A percentile compares a stretch with the other conserved stretches of the same genome.
phyloP scores from a whole-genome alignment of 2,113 vertebrate species.

The Crotalus tigris region DNA sequence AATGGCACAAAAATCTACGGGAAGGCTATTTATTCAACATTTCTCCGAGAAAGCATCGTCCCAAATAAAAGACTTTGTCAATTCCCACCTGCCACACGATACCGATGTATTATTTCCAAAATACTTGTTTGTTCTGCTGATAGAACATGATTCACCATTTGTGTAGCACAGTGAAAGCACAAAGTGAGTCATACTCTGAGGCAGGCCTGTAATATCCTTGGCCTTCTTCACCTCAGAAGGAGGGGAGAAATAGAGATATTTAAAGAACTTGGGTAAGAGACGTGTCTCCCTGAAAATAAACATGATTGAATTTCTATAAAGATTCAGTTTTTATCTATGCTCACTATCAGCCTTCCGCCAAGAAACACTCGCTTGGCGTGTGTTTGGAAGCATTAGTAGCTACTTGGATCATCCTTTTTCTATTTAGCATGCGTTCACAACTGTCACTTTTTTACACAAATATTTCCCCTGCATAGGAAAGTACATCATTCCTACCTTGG shows the following conservation, averaged over 20 bases:
- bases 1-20: background rate
- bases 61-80: slow-evolving; percentile 30
- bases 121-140: slow-evolving; percentile 49
- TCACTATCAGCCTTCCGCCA: background rate
- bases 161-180: slow-evolving; percentile 40
- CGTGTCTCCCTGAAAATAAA: background rate
- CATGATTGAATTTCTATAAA: background rate
- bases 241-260: slow-evolving; percentile 22
- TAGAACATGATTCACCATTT: slow-evolving; percentile 49
- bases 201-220: slow-evolving; percentile 45
- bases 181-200: slow-evolving; percentile 50
- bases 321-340: background rate
- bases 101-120: slow-evolving; percentile 43
- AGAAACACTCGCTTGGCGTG: too few species aligned
- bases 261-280: background rate
- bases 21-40: background rate
- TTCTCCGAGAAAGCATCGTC: slow-evolving; percentile 23
- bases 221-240: slow-evolving; percentile 35
- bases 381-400: background rate
- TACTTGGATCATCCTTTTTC: background rate
- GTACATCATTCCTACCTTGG: background rate
- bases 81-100: background rate
- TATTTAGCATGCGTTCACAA: background rate
- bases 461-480: background rate
- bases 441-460: background rate